phyloP scores from a whole-genome alignment of 2,888 invertebrate species.

The Latrodectus hesperus region DNA sequence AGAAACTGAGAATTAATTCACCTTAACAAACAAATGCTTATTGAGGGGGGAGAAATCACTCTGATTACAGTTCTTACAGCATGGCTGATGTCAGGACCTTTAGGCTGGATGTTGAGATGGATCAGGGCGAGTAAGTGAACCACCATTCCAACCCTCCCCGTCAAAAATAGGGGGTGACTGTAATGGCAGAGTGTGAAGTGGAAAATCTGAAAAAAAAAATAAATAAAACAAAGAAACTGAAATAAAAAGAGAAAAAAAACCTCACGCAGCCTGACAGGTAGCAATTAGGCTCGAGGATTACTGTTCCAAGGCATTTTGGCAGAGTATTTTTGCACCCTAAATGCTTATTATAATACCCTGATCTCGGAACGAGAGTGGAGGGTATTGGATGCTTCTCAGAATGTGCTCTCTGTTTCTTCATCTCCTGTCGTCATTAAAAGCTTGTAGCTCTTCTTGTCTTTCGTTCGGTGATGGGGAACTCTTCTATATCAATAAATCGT shows the following conservation, averaged over 20 bases:
- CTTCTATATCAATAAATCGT: too few species aligned
- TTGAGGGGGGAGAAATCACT: conserved; percentile 34
- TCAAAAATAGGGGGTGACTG: conserved; percentile 4
- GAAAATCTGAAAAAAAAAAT: conserved; percentile 9
- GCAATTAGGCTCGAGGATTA: neutral
- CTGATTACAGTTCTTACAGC: conserved; percentile 65
- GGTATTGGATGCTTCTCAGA: too few species aligned
- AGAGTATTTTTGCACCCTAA: conserved; percentile 10
- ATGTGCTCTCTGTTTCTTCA: too few species aligned
- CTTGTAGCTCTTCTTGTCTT: too few species aligned
- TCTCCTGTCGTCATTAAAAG: too few species aligned
- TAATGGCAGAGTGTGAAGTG: conserved; percentile 17
- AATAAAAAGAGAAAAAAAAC: too few species aligned
- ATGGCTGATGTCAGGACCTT: conserved; percentile 55
- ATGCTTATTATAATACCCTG: conserved; percentile 1
- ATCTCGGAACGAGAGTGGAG: too few species aligned
- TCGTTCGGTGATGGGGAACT: too few species aligned
- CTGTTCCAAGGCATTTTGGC: conserved; percentile 6
- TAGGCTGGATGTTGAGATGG: neutral
- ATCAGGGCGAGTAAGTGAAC: too few species aligned
- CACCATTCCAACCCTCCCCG: neutral
- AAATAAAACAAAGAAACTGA: too few species aligned
- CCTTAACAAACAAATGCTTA: conserved; percentile 65
- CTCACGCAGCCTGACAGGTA: neutral
- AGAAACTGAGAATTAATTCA: conserved; percentile 52